Conservation (phyloP, 2,113 vertebrate genomes). For the Chrysochloris asiatica region DNA sequence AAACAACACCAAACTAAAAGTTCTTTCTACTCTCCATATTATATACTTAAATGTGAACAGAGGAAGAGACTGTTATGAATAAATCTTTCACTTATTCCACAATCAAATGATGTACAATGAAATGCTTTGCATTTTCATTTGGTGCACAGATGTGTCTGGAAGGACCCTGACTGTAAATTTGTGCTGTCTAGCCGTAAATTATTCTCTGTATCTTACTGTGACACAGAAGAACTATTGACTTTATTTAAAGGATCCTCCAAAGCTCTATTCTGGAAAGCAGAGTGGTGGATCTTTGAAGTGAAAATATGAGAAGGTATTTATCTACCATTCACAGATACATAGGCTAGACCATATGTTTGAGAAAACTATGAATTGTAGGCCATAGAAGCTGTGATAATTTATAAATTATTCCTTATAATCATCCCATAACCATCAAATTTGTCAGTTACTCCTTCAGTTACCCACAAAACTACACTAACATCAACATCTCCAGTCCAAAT, state of each 20-base stretch:
- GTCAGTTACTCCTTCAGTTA: slow-evolving; percentile 50
- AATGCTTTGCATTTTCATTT: slow-evolving; percentile 83
- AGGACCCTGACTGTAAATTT: slow-evolving; percentile 55
- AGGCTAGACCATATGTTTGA: slow-evolving; percentile 39
- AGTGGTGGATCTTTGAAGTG: slow-evolving; percentile 1
- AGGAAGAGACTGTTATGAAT: slow-evolving; percentile 54
- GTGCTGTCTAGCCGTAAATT: slow-evolving; percentile 67
- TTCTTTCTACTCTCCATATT: background rate
- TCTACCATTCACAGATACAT: background rate
- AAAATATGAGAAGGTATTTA: background rate
- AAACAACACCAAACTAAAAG: slow-evolving; percentile 24
- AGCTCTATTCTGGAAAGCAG: slow-evolving; percentile 30
- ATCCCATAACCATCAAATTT: slow-evolving; percentile 60
- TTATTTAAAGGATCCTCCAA: slow-evolving; percentile 59
- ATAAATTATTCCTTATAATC: slow-evolving; percentile 63
- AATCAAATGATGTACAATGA: slow-evolving; percentile 69
- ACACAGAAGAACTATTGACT: background rate
- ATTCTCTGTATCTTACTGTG: slow-evolving; percentile 44
- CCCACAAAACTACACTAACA: slow-evolving; percentile 65
- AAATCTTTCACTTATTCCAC: slow-evolving; percentile 59
- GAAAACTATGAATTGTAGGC: slow-evolving; percentile 51
- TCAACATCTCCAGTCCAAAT: slow-evolving; percentile 35
- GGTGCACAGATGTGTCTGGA: slow-evolving; percentile 78
- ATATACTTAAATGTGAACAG: slow-evolving; percentile 54
- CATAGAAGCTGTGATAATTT: slow-evolving; percentile 74